Conservation (phyloP, 2,797 vertebrate species). For the Silurus lanzhouensis region DNA sequence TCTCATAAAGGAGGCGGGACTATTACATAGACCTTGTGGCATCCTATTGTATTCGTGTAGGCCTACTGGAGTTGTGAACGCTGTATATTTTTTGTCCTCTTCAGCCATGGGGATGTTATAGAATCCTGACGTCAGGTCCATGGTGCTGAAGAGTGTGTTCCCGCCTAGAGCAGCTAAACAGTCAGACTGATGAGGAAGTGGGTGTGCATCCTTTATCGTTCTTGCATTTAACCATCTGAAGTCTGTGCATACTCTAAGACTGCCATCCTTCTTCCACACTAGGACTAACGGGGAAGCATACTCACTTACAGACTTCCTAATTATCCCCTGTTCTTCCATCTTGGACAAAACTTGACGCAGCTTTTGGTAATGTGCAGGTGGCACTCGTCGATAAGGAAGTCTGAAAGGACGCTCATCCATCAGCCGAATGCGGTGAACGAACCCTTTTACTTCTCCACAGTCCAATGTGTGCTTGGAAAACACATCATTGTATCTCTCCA, state of each 20-base stretch:
- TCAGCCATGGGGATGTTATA: not conserved
- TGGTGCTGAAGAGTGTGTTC: not conserved
- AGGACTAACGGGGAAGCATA: not conserved
- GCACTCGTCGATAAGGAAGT: not conserved
- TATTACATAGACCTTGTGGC: not conserved
- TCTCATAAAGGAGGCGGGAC: not conserved
- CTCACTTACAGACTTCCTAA: constrained; percentile 8
- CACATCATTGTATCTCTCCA: not conserved
- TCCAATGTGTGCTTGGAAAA: not conserved
- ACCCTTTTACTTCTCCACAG: not conserved
- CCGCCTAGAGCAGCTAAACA: constrained; percentile 6
- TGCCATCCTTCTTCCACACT: not conserved
- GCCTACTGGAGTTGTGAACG: not conserved
- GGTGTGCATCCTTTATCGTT: constrained; percentile 3
- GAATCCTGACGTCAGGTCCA: not conserved
- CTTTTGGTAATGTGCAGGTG: constrained; percentile 20
- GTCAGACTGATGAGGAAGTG: constrained; percentile 19
- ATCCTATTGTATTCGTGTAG: not conserved
- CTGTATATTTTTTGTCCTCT: not conserved
- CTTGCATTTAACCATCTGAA: constrained; percentile 27
- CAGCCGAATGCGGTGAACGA: not conserved
- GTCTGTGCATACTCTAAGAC: constrained; percentile 13
- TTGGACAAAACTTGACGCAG: not conserved
- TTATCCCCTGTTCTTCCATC: constrained; percentile 16
- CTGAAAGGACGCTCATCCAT: not conserved